Conservation (phyloP, 2,888 invertebrate species). For the Lordiphosa fenestrarum region DNA sequence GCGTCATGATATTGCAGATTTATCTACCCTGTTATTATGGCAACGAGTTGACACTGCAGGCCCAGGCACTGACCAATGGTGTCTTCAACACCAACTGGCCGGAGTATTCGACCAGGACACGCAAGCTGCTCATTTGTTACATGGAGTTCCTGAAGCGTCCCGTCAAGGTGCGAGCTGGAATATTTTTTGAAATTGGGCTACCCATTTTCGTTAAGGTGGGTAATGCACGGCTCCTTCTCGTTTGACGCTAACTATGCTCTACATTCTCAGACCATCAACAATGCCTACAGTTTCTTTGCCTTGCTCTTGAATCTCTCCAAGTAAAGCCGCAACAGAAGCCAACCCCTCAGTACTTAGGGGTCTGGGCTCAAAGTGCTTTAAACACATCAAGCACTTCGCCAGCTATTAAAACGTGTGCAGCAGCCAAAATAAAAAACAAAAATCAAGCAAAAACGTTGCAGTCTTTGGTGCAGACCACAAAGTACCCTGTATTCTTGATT, state of each 20-base stretch:
- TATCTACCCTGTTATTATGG: constrained; percentile 76
- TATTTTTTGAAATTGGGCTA: constrained; percentile 72
- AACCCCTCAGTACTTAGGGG: constrained; percentile 8
- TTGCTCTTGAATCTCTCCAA: constrained; percentile 70
- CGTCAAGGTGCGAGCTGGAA: constrained; percentile 59
- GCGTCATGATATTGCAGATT: constrained; percentile 70
- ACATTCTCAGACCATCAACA: constrained; percentile 59
- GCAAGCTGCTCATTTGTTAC: constrained; percentile 60
- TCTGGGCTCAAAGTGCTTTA: constrained; percentile 19
- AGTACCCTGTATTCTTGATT: too few relatives aligned
- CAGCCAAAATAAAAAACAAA: constrained; percentile 37
- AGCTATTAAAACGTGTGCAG: constrained; percentile 57
- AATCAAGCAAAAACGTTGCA: background rate
- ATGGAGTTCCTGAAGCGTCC: constrained; percentile 74
- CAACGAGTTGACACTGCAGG: constrained; percentile 67
- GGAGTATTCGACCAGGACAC: constrained; percentile 49
- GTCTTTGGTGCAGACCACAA: too few relatives aligned
- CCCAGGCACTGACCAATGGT: constrained; percentile 51
- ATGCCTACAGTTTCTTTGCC: constrained; percentile 75
- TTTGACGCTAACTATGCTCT: constrained; percentile 6
- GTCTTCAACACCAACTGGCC: constrained; percentile 74
- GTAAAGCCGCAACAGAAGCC: constrained; percentile 29
- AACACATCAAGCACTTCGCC: constrained; percentile 38
- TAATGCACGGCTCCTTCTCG: background rate
- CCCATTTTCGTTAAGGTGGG: constrained; percentile 74